A percentile compares a stretch with the other conserved stretches of the same genome.
Evolutionary conservation across 2,113 vertebrate species (phyloP).

Genomic region (Cyanoramphus novaezelandiae): DNA sequence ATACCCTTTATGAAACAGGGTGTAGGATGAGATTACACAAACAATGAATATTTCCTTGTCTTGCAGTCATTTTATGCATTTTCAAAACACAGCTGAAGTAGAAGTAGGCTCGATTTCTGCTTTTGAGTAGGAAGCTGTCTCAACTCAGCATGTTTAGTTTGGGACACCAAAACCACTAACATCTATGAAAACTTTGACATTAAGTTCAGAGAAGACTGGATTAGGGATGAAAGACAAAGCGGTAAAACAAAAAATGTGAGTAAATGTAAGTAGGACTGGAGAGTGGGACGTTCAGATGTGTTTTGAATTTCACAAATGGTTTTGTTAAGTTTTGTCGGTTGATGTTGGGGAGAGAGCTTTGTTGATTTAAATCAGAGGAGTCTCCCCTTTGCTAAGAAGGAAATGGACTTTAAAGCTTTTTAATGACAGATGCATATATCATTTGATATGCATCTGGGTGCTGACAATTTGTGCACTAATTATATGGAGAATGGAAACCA

Average conservation of each 20-base stretch:
- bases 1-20: background rate
- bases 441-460: background rate
- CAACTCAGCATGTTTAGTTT: background rate
- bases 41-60: background rate
- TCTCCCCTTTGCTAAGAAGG: background rate
- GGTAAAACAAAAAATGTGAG: background rate
- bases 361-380: background rate
- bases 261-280: background rate
- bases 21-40: background rate
- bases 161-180: no score
- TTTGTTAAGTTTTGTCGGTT: background rate
- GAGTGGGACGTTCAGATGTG: rapidly evolving
- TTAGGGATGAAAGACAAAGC: background rate
- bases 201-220: background rate
- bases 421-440: background rate
- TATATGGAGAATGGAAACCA: background rate
- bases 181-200: background rate
- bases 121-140: rapidly evolving
- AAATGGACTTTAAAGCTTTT: background rate
- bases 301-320: background rate
- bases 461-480: background rate
- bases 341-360: background rate
- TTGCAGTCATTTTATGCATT: background rate
- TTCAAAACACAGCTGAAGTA: background rate
- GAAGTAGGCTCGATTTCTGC: background rate